Conservation (phyloP, 1,140 invertebrate genomes). For the Oscheius sp. region DNA sequence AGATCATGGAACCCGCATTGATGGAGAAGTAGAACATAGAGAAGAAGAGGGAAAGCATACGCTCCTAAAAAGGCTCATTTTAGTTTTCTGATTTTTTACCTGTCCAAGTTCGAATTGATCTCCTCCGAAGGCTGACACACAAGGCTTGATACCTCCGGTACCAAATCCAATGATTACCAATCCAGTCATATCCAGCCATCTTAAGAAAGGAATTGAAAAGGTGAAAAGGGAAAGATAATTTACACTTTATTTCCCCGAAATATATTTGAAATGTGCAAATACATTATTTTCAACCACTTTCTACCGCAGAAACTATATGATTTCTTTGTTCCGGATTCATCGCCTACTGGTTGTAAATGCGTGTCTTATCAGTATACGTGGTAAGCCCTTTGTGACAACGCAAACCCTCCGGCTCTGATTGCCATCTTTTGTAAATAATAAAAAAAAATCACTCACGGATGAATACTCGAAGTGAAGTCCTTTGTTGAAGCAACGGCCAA, state of each 20-base stretch:
- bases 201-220: neutral
- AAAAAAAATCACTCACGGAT: slow-evolving; percentile 63
- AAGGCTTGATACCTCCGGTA: slow-evolving; percentile 93
- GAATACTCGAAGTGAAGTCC: slow-evolving; percentile 66
- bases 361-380: neutral
- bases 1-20: slow-evolving; percentile 83
- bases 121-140: slow-evolving; percentile 90
- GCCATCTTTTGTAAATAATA: too few species aligned
- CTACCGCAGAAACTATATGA: neutral
- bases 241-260: neutral
- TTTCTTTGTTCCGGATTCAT: neutral
- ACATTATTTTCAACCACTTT: neutral
- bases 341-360: neutral
- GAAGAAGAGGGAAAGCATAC: slow-evolving; percentile 71
- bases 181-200: slow-evolving; percentile 63
- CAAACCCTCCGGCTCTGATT: too few species aligned
- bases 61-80: neutral
- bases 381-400: too few species aligned
- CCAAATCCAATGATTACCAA: slow-evolving; percentile 75
- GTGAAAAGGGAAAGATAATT: neutral
- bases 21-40: slow-evolving; percentile 89
- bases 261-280: neutral
- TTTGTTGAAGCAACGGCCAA: slow-evolving; percentile 71
- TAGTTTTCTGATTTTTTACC: slow-evolving; percentile 11
- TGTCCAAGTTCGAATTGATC: slow-evolving; percentile 82